Evolutionary conservation across 2,113 vertebrate genomes (phyloP).

Genomic region (Rissa tridactyla): DNA sequence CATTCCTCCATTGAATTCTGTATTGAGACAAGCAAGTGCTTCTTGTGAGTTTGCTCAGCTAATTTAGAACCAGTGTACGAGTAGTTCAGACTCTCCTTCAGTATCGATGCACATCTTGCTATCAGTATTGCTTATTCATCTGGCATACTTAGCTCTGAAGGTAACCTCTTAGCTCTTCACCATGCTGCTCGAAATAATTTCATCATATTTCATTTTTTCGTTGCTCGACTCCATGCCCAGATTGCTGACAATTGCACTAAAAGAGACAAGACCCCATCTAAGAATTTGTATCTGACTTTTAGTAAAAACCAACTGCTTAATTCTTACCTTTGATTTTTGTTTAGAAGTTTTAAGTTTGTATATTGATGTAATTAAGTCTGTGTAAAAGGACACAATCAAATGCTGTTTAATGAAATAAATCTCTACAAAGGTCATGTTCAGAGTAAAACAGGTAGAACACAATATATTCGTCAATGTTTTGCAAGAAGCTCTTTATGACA

Average conservation of each 20-base stretch:
- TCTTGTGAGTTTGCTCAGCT: neutral
- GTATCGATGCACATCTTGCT: neutral
- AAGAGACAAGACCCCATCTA: neutral
- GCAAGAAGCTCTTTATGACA: neutral
- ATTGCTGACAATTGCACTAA: neutral
- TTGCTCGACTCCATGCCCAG: neutral
- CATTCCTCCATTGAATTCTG: neutral
- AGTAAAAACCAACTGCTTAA: neutral
- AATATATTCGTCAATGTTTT: neutral
- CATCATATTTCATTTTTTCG: neutral
- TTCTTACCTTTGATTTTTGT: neutral
- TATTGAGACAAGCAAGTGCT: neutral
- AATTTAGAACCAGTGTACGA: neutral
- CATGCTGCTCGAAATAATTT: neutral
- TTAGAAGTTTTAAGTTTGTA: neutral
- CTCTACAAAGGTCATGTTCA: neutral
- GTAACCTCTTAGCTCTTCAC: neutral
- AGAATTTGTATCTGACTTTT: neutral
- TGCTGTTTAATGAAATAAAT: neutral
- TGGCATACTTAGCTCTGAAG: neutral
- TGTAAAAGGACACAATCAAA: neutral
- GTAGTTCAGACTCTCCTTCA: neutral
- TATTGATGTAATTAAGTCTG: neutral
- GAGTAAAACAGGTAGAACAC: neutral
- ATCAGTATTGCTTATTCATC: neutral